Evolutionary conservation across 2,113 vertebrate genomes (phyloP).

Genomic region (Phocoena sinus): DNA sequence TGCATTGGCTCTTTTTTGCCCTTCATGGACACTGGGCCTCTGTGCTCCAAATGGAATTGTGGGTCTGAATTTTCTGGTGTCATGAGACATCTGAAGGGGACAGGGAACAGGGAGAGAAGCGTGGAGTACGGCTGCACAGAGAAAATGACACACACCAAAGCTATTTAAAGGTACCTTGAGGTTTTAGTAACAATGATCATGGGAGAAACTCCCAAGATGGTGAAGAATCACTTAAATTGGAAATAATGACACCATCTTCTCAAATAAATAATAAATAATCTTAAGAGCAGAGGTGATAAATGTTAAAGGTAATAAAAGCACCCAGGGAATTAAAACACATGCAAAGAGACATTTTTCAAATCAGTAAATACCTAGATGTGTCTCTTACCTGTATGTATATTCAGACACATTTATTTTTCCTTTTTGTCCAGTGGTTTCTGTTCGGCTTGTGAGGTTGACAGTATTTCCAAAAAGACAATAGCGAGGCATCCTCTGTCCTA

Average conservation of each 20-base stretch:
- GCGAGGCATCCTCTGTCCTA: constrained; percentile 98
- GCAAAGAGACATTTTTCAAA: neutral
- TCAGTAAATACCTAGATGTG: neutral
- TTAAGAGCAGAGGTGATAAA: neutral
- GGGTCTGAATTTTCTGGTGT: constrained; percentile 94
- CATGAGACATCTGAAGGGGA: constrained; percentile 91
- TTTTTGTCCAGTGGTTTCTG: constrained; percentile 97
- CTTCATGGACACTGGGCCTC: constrained; percentile 97
- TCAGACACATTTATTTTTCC: constrained; percentile 97
- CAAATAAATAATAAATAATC: neutral
- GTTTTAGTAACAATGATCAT: neutral
- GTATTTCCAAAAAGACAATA: constrained; percentile 99
- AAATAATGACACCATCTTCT: neutral
- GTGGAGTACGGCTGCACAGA: neutral
- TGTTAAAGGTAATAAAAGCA: neutral
- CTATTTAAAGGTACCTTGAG: neutral
- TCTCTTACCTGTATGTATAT: constrained; percentile 92
- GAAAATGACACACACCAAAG: neutral
- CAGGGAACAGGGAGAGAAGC: neutral
- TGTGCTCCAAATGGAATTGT: constrained; percentile 93
- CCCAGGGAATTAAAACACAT: neutral
- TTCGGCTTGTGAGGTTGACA: constrained; percentile 98
- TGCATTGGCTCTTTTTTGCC: constrained; percentile 99
- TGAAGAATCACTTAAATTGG: neutral
- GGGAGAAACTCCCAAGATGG: neutral